Base-by-base conservation (phyloP, 2,797 vertebrate species). In the Poecilia velifera region DNA sequence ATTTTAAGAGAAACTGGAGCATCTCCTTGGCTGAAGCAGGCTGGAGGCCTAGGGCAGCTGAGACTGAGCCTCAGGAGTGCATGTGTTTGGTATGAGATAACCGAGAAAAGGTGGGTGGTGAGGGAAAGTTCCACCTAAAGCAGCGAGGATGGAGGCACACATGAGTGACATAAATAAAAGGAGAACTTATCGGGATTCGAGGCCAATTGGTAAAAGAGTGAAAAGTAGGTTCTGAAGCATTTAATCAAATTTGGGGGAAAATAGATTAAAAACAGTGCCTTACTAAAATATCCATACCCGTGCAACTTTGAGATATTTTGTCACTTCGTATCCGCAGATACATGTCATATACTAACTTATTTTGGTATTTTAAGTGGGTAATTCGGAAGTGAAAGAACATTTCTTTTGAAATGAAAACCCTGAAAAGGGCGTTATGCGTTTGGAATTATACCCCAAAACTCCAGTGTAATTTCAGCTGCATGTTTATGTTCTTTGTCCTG, bases 31-130 rank as follows among this genome's bases (percentile, higher is more conserved):
- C n/a, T 16, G 64, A 75, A 76, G 78, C 81, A 80, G 79, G 84
- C 88, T 87, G 75, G 72, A 78, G 76, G 88, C 90, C 77, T 80
- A 73, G 76, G 82, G 90, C 81, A 88, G 76, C 83, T 28, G 88
- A 83, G 81, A 59, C 74, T 57, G 1, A 85, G 91, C 92, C 93
- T 91, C 76, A 66, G 91, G 92, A 90, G 83, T 75, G 81, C 88
- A 90, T 92, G 91, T 94, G 94, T 92, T 92, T 80, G 86, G 88
- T 88, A 86, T 46, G 88, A 94, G 94, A 94, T 95, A 95, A 94
- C 90, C 87, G 80, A 82, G 80, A 72, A 72, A 80, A 84, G 86
- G 88, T 82, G 84, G 91, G 86, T 84, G 89, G 86, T 74, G 72
- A 55, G 73, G 75, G 82, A 86, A 68, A 71, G 86, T 77, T 89